Percentiles rank a stretch among this genome's conserved stretches.
phyloP scores from a whole-genome alignment of 2,113 vertebrate genomes.

The Rhadina sibilatrix region DNA sequence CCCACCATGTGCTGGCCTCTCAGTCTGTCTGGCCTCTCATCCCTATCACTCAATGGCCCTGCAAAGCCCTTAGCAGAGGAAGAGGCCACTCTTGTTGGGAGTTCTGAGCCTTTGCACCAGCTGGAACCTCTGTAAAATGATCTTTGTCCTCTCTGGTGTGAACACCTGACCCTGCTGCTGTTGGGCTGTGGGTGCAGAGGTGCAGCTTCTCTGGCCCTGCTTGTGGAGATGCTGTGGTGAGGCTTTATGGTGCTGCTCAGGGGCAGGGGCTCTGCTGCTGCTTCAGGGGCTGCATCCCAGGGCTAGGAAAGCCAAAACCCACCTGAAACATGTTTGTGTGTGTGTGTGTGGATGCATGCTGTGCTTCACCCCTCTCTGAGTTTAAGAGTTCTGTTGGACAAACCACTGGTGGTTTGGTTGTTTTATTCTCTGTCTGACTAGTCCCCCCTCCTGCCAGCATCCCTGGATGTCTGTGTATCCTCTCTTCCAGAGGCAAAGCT shows the following conservation, averaged over 20 bases:
- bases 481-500: neutral
- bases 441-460: neutral
- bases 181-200: neutral
- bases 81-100: neutral
- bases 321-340: neutral
- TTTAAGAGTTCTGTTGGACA: neutral
- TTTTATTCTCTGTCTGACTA: neutral
- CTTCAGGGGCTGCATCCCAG: neutral
- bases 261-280: neutral
- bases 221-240: neutral
- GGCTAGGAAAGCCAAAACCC: neutral
- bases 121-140: neutral
- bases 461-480: neutral
- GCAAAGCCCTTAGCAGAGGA: neutral
- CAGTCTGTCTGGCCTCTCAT: neutral
- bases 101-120: neutral
- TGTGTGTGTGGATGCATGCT: accelerated
- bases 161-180: neutral
- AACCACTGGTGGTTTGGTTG: neutral
- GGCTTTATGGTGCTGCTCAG: accelerated
- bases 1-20: neutral
- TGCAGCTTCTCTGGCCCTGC: neutral
- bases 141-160: neutral
- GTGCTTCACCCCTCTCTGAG: neutral
- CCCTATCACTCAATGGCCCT: neutral